These are phyloP conservation scores for Agraylea sexmaculata DNA, from an alignment of 1,140 invertebrate genomes.

Conservation along the genomic window DNA sequence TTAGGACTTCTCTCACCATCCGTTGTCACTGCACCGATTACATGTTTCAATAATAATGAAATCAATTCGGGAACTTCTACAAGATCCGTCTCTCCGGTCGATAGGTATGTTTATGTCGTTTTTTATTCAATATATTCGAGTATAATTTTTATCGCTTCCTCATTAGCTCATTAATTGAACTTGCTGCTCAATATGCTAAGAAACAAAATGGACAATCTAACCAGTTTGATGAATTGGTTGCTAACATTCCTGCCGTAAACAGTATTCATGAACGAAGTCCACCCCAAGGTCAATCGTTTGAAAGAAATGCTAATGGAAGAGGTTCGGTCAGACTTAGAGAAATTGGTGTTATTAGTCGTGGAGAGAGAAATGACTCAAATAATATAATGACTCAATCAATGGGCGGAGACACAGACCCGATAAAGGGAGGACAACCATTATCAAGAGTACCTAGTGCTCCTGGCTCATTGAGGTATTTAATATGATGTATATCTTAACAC, in stretches of 20 bases:
- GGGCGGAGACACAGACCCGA: conserved; percentile 25
- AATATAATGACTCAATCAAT: conserved; percentile 36
- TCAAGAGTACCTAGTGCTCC: conserved; percentile 57
- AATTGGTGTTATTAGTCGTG: conserved; percentile 31
- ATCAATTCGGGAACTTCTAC: conserved; percentile 34
- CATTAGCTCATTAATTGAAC: conserved; percentile 17
- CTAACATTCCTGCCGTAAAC: conserved; percentile 3
- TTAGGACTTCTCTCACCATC: conserved; percentile 13
- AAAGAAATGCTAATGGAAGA: conserved; percentile 25
- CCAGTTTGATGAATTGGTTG: conserved; percentile 11
- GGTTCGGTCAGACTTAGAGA: conserved; percentile 36
- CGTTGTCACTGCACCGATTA: conserved; percentile 2
- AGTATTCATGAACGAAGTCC: conserved; percentile 5
- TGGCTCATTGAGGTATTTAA: conserved; percentile 37
- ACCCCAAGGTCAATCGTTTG: conserved; percentile 13
- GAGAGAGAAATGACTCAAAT: conserved; percentile 23
- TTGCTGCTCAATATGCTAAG: conserved; percentile 15
- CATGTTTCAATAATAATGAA: conserved; percentile 20
- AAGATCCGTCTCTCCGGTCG: conserved; percentile 33
- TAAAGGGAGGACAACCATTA: conserved; percentile 37
- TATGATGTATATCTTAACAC: no score
- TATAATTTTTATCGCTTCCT: no score
- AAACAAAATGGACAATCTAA: conserved; percentile 13
- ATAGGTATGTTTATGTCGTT: conserved; percentile 22
- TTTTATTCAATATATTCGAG: conserved; percentile 3